A percentile compares a stretch with the other conserved stretches of the same genome.
Evolutionary conservation across 2,888 invertebrate genomes (phyloP).

Genomic region (Artemia sinica): DNA sequence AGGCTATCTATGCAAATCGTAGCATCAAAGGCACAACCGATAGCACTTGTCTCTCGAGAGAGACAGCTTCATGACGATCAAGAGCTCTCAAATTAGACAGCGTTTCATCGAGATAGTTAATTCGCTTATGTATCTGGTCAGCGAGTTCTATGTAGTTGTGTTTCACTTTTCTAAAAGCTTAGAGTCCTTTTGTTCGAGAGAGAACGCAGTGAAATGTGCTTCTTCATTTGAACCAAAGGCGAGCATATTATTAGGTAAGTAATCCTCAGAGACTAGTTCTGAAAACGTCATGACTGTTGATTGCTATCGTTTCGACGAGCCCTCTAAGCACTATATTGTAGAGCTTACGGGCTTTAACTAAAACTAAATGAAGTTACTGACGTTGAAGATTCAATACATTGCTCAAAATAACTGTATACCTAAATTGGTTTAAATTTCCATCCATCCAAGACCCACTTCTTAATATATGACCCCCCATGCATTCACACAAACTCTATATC

Average conservation of each 20-base stretch:
- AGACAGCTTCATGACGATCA: not conserved
- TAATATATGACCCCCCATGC: too few relatives aligned
- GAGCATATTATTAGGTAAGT: not conserved
- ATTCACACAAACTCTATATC: too few relatives aligned
- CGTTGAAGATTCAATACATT: too few relatives aligned
- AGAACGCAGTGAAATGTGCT: not conserved
- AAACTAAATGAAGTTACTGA: not conserved
- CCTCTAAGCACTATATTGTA: not conserved
- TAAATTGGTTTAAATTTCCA: too few relatives aligned
- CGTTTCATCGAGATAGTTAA: not conserved
- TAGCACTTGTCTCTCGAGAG: not conserved
- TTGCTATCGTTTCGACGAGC: not conserved
- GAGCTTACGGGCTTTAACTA: not conserved
- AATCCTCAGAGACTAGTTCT: not conserved
- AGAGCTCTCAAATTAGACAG: not conserved
- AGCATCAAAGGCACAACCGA: not conserved
- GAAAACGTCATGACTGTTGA: not conserved
- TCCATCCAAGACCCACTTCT: too few relatives aligned
- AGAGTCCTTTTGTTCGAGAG: not conserved
- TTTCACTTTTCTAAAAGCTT: not conserved
- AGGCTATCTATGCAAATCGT: not conserved
- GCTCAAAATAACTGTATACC: too few relatives aligned
- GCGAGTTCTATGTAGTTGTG: not conserved
- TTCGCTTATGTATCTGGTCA: not conserved
- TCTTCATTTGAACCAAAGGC: not conserved